Evolutionary conservation across 2,113 vertebrate genomes (phyloP), one percentile per base, ranked within the genome.

Genomic region (Misgurnus anguillicaudatus): DNA sequence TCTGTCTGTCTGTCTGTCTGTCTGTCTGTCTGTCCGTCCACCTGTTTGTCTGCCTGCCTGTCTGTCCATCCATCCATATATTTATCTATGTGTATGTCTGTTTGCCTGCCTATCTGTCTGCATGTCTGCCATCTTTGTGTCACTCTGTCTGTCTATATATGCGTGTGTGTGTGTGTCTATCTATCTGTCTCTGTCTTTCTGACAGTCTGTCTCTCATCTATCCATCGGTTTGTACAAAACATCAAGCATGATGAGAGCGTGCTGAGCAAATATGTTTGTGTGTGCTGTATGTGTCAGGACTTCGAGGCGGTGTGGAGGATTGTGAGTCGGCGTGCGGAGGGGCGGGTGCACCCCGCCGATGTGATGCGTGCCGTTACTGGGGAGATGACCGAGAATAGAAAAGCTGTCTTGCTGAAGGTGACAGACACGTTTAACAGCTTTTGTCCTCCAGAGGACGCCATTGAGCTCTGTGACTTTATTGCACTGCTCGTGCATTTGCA

Each of bases 301-400:
- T 93, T 95, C 82, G 89, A 94, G 42, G 84, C 89, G 51, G 67
- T 90, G 8, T 94, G 93, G 93, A 61, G 86, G 78, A 83, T 91
- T 82, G 85, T 94, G 76, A 87, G 88, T 80, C 82, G 82, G 0
- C 84, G 36, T 69, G 83, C 77, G 51, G 82, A 84, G 42, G 82
- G 36, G 42, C 83, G 78, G 9, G 85, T 92, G 0, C 86, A 94
- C 78, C 93, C 87, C 2, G 80, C 86, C 82, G 91, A 90, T 75
- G 92, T 94, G 78, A 89, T 72, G 75, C 88, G 24, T 74, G 88
- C 86, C 0, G 0, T 94, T 74, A 83, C 92, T 83, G 95, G 94
- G 86, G 93, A 95, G 89, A 95, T 95, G 93, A 94, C 88, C 66
- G 93, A 95, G 83, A 90, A 91, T 38, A 92, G 94, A 76, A 95